Base-by-base conservation (phyloP, 1,140 invertebrate species). In the Bathynomus jamesi region DNA sequence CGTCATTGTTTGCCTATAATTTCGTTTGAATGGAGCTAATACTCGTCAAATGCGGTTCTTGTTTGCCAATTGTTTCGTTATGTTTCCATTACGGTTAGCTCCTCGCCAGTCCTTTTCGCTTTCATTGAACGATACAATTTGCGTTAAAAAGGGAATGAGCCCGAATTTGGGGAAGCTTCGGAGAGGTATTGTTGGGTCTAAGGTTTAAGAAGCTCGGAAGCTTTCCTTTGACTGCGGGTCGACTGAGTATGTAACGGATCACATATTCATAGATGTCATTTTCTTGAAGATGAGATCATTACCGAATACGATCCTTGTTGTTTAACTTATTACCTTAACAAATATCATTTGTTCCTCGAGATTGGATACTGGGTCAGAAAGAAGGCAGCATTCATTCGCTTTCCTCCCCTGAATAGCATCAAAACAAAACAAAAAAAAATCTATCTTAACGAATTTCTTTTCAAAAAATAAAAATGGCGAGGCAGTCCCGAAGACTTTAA, bases 1-100 rank as follows among this genome's bases (percentile, higher is more conserved):
- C 65, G 62, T 71, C 70, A 71, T 66, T 71, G 70, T 71, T 71
- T 71, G 61, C 70, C 64, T 61, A 66, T 71, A 71, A 71, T 71
- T 71, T 65, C 65, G 40, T 67, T 67, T 71, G 70, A 71, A 71
- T 71, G 32, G 70, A 71, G 70, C 65, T 66, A 71, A 71, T 71
- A 71, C 70, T 40, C 24, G 65, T 29, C 28, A 66, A 63, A 67
- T 27, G 46, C 28, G 61, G 28, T n/a, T 11, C 7, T 40, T 29
- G 7, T 65, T 31, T 21, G 27, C 53, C 60, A 10, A 67, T 31
- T 7, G 11, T 21, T 11, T 61, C 27, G 53, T 11, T 5, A 10
- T 7, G 10, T 11, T 71, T 31, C n/a, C 65, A 53, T 13, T 24
- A 40, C 29, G 61, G 40, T 53, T 53, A 53, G 40, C 21, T 53